Conservation (phyloP, 2,888 invertebrate species). For the Lycia hirtaria region DNA sequence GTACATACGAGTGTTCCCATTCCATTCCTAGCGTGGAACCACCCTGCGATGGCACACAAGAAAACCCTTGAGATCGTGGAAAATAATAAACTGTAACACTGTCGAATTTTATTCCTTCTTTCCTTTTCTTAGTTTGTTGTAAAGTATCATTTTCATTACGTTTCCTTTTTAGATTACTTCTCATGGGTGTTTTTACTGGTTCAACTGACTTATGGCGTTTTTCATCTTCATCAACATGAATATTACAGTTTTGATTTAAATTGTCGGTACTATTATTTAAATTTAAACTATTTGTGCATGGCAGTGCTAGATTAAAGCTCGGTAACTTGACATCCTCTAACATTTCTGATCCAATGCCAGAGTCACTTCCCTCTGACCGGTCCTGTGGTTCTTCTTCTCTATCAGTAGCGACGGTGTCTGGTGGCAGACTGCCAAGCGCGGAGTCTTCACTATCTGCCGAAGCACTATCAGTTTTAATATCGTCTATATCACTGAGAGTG, state of each 20-base stretch:
- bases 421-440: constrained; percentile 86
- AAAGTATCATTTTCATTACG: constrained; percentile 71
- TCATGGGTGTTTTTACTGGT: constrained; percentile 56
- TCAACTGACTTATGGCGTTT: constrained; percentile 44
- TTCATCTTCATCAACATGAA: constrained; percentile 44
- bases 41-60: constrained; percentile 95
- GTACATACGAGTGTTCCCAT: constrained; percentile 88
- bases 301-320: constrained; percentile 66
- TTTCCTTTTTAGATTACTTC: constrained; percentile 90
- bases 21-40: constrained; percentile 98
- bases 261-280: constrained; percentile 40
- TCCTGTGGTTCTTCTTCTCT: constrained; percentile 87
- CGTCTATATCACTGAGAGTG: constrained; percentile 81
- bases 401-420: constrained; percentile 74
- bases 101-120: constrained; percentile 94
- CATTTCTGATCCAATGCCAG: constrained; percentile 92
- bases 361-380: constrained; percentile 93
- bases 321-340: constrained; percentile 84
- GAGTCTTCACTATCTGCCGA: constrained; percentile 87
- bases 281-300: constrained; percentile 60
- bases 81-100: constrained; percentile 98
- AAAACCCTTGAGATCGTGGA: constrained; percentile 95
- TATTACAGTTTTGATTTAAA: constrained; percentile 41
- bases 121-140: constrained; percentile 87
- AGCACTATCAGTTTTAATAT: constrained; percentile 81